Percentiles rank a stretch among this genome's conserved stretches.
These are phyloP conservation scores for Triplophysa yarkandensis DNA, from an alignment of 2,797 vertebrate species.

Conservation along the genomic window DNA sequence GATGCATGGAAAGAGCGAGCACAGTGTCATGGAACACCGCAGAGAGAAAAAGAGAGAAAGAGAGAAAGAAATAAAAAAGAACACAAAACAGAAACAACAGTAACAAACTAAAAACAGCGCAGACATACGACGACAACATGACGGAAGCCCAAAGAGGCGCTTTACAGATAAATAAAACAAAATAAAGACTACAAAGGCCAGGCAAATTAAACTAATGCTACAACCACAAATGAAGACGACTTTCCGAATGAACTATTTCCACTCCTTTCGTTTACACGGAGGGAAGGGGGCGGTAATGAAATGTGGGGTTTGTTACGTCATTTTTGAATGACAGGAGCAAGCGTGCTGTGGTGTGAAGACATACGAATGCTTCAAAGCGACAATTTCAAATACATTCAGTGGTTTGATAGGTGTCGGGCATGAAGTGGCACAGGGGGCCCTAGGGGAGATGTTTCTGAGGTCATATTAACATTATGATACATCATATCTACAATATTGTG, in stretches of 20 bases:
- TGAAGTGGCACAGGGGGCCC: conserved; percentile 42
- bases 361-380: conserved; percentile 44
- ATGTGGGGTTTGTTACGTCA: conserved; percentile 49
- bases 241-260: conserved; percentile 5
- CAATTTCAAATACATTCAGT: conserved; percentile 34
- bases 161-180: conserved; percentile 74
- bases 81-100: conserved; percentile 86
- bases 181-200: conserved; percentile 79
- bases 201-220: conserved; percentile 78
- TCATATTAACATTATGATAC: conserved; percentile 13
- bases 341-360: conserved; percentile 52
- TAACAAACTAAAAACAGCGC: conserved; percentile 81
- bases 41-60: conserved; percentile 72
- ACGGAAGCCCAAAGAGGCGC: conserved; percentile 75
- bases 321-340: conserved; percentile 52
- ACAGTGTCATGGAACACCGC: conserved; percentile 82
- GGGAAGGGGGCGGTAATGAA: conserved; percentile 49
- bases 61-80: conserved; percentile 61
- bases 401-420: conserved; percentile 36
- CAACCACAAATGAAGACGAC: conserved; percentile 69
- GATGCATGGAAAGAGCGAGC: conserved; percentile 90
- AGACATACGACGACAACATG: conserved; percentile 51
- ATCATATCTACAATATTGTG: neutral
- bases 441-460: conserved; percentile 35
- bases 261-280: conserved; percentile 43